Evolutionary conservation across 2,113 vertebrate genomes (phyloP), one percentile per base, ranked within the genome.

Genomic region (Nasalis larvatus): DNA sequence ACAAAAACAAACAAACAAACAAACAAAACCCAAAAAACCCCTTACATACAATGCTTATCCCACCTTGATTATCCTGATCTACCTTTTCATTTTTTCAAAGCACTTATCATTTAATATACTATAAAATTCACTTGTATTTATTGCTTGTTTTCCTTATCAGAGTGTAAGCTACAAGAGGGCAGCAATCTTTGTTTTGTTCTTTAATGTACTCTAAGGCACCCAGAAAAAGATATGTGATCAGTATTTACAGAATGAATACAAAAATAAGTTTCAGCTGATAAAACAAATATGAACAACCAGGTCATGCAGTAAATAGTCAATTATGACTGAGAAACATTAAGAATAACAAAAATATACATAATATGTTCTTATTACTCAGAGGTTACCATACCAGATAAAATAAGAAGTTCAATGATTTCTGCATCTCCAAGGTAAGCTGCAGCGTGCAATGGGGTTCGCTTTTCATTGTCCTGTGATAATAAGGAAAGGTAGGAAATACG

Each of bases 391-490:
- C 99, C 99, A 99, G 99, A 99, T 98, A 99, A 99, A 99, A 99
- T 99, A 98, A 99, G 99, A 98, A 99, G 99, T 98, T 99, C 99
- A 98, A 99, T 99, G 98, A 99, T 99, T 99, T 99, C 99, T 98
- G 99, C 99, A 98, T 99, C 99, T 98, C 99, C 99, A 73, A 99
- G 99, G 98, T 99, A 99, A 80, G 99, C 99, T 98, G 99, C 99
- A 98, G 99, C 99, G 98, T 99, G 99, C 94, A 99, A 98, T 76
- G 99, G 99, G 54, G 99, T 99, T 98, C 99, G 99, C 98, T 99
- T 99, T 98, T 99, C 99, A 98, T 99, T 99, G 99, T 99, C 99
- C 99, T 99, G 98, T 97, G 98, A 94, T 27, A 98, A 98, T 93
- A 96, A 93, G 93, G 97, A 82, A 98, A 97, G 58, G 49, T 40